Evolutionary conservation across 2,888 invertebrate species (phyloP).

Genomic region (Eurytoma adleriae): DNA sequence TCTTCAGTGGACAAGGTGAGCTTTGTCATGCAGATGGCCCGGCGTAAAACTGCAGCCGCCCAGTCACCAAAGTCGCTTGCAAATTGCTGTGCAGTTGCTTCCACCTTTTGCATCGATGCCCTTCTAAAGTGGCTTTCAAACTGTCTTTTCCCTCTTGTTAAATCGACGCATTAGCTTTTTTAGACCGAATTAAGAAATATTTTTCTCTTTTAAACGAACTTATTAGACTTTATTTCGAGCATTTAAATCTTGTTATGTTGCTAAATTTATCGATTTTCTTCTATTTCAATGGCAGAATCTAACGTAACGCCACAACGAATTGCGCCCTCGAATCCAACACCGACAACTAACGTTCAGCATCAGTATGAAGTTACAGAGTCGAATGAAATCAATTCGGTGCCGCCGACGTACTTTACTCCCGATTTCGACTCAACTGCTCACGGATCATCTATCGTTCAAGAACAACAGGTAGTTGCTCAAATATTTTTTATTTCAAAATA

Average conservation of each 20-base stretch:
- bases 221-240: too few species aligned
- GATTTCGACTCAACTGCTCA: conserved; percentile 64
- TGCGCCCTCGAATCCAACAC: conserved; percentile 51
- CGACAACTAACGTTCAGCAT: conserved; percentile 58
- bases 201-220: too few species aligned
- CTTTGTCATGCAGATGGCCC: not conserved
- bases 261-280: not conserved
- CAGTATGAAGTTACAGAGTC: conserved; percentile 71
- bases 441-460: conserved; percentile 27
- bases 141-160: not conserved
- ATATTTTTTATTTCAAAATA: too few species aligned
- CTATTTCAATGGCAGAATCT: conserved; percentile 27
- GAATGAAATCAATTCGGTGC: conserved; percentile 65
- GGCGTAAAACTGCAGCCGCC: too few species aligned
- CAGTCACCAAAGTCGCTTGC: too few species aligned
- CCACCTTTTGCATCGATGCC: too few species aligned
- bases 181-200: too few species aligned
- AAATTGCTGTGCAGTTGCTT: too few species aligned
- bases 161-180: too few species aligned
- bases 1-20: conserved; percentile 49
- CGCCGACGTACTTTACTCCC: conserved; percentile 64
- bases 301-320: conserved; percentile 50
- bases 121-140: not conserved
- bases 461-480: conserved; percentile 45
- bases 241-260: too few species aligned